Evolutionary conservation across 2,888 invertebrate genomes (phyloP).

Genomic region (Alcis repandata): DNA sequence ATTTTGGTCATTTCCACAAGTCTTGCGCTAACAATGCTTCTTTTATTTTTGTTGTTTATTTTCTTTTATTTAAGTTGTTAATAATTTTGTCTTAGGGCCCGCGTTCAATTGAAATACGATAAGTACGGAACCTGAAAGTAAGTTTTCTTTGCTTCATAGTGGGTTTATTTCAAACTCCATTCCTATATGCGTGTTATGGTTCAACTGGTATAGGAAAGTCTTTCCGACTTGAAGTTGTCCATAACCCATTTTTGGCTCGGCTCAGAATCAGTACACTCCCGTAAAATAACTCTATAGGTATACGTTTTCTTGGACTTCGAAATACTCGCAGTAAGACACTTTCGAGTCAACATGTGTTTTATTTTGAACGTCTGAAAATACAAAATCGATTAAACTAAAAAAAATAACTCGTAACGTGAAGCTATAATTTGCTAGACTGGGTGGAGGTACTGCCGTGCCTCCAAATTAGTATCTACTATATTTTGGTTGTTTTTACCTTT

Average conservation of each 20-base stretch:
- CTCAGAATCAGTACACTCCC: slow-evolving; percentile 46
- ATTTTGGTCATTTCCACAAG: no score
- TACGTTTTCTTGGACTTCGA: slow-evolving; percentile 42
- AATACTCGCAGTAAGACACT: slow-evolving; percentile 55
- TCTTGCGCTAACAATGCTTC: no score
- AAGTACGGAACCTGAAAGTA: no score
- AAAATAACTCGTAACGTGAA: no score
- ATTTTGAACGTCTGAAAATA: slow-evolving; percentile 61
- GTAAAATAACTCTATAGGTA: slow-evolving; percentile 47
- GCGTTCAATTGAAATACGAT: no score
- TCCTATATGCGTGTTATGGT: neutral
- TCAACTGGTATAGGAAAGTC: slow-evolving; percentile 35
- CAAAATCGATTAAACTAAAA: neutral
- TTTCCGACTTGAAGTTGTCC: slow-evolving; percentile 56
- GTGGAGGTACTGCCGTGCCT: no score
- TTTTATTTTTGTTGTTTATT: no score
- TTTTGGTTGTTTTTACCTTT: slow-evolving; percentile 40
- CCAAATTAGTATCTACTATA: no score
- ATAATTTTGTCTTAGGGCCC: no score
- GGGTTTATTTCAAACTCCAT: neutral
- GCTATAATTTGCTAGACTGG: no score
- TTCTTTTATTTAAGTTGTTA: no score
- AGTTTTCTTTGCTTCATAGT: no score
- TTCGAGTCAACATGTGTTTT: slow-evolving; percentile 53
- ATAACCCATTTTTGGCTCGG: slow-evolving; percentile 61